Evolutionary conservation across 1,140 invertebrate species (phyloP), one percentile per base, ranked within the genome.

Genomic region (Ladona fulva): DNA sequence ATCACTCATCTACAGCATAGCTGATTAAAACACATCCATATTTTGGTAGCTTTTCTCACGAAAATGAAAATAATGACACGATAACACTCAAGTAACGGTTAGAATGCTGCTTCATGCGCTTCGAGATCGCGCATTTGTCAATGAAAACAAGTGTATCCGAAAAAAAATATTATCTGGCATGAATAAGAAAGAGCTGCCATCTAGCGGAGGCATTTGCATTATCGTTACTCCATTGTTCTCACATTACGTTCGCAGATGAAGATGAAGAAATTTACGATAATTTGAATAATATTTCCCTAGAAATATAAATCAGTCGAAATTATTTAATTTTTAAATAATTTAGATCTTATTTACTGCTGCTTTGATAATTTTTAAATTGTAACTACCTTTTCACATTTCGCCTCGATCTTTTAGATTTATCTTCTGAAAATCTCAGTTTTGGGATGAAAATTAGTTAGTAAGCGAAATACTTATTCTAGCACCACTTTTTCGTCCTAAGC

Each of bases 91-190:
- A 66, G 16, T 19, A 66, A 66, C n/a, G 14, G 52, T 19, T 66
- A 19, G 52, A 66, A 66, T 19, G n/a, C 52, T 66, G 52, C 52
- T 66, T 22, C 14, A 22, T 66, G 52, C 52, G 52, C 52, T 66
- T 66, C 52, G 52, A 66, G 52, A 66, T 22, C 52, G 52, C 52
- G 52, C 52, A 66, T 66, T 66, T 66, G 52, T 66, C 52, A 66
- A 66, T 66, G 52, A 66, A 66, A 66, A 66, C 52, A 66, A 66
- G 52, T 66, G 52, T 66, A 66, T 66, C 12, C 52, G 3, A 16
- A 22, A 66, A 52, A 66, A 66, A 66, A 66, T 19, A 16, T 66
- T 66, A 6, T 5, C 52, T 22, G 52, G 29, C 1, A 66, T 66
- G 14, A 22, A 22, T 66, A 22, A 66, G 52, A 22, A 19, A 16